These are phyloP conservation scores for Megathymus violae DNA, from an alignment of 1,140 invertebrate species.

Conservation along the genomic window DNA sequence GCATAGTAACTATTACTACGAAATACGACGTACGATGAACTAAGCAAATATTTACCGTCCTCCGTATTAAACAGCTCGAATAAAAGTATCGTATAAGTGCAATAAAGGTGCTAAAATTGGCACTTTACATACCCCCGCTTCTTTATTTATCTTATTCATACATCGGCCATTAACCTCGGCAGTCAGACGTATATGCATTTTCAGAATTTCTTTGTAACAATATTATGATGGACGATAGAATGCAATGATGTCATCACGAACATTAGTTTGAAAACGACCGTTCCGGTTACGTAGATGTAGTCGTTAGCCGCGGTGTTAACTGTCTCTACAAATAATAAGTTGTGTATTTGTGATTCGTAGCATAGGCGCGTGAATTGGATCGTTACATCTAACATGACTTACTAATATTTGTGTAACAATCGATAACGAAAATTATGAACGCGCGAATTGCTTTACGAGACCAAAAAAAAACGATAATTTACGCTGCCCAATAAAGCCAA, in stretches of 20 bases:
- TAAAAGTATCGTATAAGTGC: conserved; percentile 35
- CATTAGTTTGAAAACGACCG: background rate
- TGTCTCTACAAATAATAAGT: conserved; percentile 12
- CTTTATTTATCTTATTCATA: conserved; percentile 50
- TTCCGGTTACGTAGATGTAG: background rate
- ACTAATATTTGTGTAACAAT: no score
- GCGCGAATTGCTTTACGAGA: no score
- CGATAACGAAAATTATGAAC: no score
- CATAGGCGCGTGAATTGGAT: no score
- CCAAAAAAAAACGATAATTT: no score
- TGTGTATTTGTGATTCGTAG: conserved; percentile 1
- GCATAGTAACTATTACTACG: no score
- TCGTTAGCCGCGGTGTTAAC: conserved; percentile 15
- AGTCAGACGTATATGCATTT: conserved; percentile 26
- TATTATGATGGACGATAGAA: conserved; percentile 20
- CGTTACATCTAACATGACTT: no score
- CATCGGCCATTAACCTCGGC: conserved; percentile 51
- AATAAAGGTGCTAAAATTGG: conserved; percentile 65
- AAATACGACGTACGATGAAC: no score
- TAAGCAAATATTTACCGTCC: conserved; percentile 45
- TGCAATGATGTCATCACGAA: conserved; percentile 22
- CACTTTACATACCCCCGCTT: conserved; percentile 45
- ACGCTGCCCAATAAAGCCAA: no score
- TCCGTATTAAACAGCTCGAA: conserved; percentile 26
- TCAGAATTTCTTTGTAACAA: conserved; percentile 28